Base-by-base conservation (phyloP, 1,140 invertebrate species). In the Penaeus indicus region DNA sequence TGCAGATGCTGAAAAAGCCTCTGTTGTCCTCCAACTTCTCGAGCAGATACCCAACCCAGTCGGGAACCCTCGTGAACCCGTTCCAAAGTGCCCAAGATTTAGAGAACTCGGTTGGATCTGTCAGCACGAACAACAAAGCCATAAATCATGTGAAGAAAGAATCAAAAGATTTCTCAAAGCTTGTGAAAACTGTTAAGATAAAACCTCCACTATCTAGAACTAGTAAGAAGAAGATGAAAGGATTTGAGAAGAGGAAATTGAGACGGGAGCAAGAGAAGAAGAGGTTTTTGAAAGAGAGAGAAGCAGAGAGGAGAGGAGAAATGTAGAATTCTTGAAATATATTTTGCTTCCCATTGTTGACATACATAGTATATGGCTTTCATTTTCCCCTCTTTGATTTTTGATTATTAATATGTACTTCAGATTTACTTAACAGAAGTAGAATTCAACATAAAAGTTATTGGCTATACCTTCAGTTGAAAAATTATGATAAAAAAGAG, bases 41-140 rank as follows among this genome's bases (percentile, higher is more conserved):
- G 5, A 84, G 88, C 10, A 89, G 85, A 61, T 89, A 89, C 38
- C 88, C 88, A 69, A 89, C 88, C 8, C 88, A 89, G 13, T 85
- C 88, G 25, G 88, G 88, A 21, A 54, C 78, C 25, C 83, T 89
- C 42, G 32, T 87, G 21, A 8, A 69, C 8, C 83, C 88, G 0
- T 60, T 64, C 72, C 60, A 27, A 16, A 54, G 1, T 13, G 22
- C 38, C n/a, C 47, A 47, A 25, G n/a, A 84, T 63, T 38, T n/a
- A 22, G 61, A 27, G 19, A 38, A 18, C 21, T 62, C 21, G 19
- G 64, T 16, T 5, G 47, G n/a, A 64, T 62, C 21, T 21, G 47
- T 77, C 7, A 60, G 75, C 21, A 22, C 21, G 1, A 22, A 61
- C 19, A 85, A 63, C 22, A 81, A 85, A 32, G 88, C 88, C 11